Conservation (phyloP, 2,888 invertebrate genomes). For the Acronicta psi region DNA sequence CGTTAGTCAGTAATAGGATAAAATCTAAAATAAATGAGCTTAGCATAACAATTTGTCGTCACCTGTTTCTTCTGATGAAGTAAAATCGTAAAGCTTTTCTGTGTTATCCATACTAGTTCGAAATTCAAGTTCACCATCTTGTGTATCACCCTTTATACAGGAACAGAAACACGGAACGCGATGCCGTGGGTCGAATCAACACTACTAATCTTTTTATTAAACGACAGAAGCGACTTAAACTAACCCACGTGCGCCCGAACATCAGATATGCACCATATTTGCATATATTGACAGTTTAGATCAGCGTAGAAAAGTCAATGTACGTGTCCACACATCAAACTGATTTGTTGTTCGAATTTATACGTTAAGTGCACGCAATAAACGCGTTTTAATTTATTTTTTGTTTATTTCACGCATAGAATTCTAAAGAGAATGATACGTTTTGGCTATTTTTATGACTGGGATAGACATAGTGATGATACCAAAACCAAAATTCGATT, state of each 20-base stretch:
- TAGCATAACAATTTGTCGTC: neutral
- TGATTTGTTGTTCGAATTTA: slow-evolving; percentile 54
- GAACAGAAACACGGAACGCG: slow-evolving; percentile 73
- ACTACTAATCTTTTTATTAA: slow-evolving; percentile 80
- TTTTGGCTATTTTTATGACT: slow-evolving; percentile 23
- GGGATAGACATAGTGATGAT: slow-evolving; percentile 26
- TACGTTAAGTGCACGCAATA: slow-evolving; percentile 45
- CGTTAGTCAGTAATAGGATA: too few species aligned
- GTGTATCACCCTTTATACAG: slow-evolving; percentile 63
- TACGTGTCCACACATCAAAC: slow-evolving; percentile 55
- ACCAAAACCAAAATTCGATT: neutral
- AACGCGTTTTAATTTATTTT: slow-evolving; percentile 35
- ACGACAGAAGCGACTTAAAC: slow-evolving; percentile 76
- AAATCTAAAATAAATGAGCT: neutral
- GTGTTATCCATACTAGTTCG: slow-evolving; percentile 4
- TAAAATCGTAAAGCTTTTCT: neutral
- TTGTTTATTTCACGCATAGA: slow-evolving; percentile 8
- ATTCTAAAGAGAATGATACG: slow-evolving; percentile 19
- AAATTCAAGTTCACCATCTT: slow-evolving; percentile 34
- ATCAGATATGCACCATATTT: slow-evolving; percentile 80
- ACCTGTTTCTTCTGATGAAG: neutral
- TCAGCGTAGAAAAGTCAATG: slow-evolving; percentile 63
- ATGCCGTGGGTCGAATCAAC: slow-evolving; percentile 82
- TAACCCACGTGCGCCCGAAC: slow-evolving; percentile 78
- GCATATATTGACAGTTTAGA: slow-evolving; percentile 85